Percentiles rank a stretch among this genome's conserved stretches.
These are phyloP conservation scores for Endomychus coccineus DNA, from an alignment of 2,888 invertebrate species.

Conservation along the genomic window DNA sequence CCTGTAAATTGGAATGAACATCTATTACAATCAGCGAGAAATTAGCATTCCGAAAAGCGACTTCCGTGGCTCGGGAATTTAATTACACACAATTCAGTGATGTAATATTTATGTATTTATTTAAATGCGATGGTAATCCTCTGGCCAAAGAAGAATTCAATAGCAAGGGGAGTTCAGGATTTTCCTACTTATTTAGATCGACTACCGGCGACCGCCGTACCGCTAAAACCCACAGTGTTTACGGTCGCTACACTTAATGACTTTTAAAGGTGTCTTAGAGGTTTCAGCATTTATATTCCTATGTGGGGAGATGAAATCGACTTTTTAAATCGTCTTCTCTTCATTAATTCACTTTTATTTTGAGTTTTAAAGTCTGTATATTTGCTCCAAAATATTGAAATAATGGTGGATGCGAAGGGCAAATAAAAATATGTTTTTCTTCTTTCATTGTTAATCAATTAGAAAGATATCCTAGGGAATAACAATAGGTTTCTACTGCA, in stretches of 20 bases:
- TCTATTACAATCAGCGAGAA: conserved; percentile 43
- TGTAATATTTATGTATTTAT: conserved; percentile 48
- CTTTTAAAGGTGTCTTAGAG: conserved; percentile 38
- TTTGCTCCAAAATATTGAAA: no score
- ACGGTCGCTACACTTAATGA: conserved; percentile 40
- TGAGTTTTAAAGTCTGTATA: no score
- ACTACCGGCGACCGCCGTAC: conserved; percentile 17
- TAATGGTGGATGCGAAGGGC: no score
- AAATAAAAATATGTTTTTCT: no score
- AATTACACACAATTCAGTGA: conserved; percentile 46
- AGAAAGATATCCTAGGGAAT: no score
- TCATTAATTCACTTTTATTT: no score
- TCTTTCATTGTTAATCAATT: no score
- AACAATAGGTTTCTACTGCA: no score
- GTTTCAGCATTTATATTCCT: conserved; percentile 34
- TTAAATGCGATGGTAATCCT: conserved; percentile 47
- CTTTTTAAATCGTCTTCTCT: no score
- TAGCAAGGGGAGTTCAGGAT: conserved; percentile 8
- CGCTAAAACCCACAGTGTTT: conserved; percentile 32
- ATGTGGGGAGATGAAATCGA: conserved; percentile 20
- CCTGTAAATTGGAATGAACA: conserved; percentile 39
- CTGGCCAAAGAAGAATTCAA: conserved; percentile 28
- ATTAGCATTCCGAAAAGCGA: conserved; percentile 42
- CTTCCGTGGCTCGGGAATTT: conserved; percentile 42
- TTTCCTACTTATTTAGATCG: neutral